Evolutionary conservation across 2,888 invertebrate species (phyloP), one percentile per base, ranked within the genome.

Genomic region (Sphinx pinastri): DNA sequence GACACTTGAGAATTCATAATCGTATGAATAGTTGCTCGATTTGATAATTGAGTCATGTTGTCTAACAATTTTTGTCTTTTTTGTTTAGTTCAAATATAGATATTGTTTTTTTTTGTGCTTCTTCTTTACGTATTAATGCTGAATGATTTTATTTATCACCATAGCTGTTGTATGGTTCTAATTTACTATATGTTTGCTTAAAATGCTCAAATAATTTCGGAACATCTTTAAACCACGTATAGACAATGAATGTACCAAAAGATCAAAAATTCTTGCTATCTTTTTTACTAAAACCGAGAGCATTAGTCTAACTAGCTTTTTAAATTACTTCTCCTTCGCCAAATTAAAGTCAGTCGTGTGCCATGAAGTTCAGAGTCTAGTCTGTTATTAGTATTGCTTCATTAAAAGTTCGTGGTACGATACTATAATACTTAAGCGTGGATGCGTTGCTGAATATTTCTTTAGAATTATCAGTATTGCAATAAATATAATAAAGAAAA

Each of bases 291-390:
- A 25, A 38, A 38, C 38, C 38, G 51, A 51, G 51, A 8, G 51
- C 51, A 8, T 25, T 7, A 25, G 57, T 13, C 25, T 5, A 25
- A 57, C 57, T 25, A 12, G 19, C 10, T 57, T n/a, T 45, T n/a
- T 14, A n/a, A 60, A 60, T 60, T n/a, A 60, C 60, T 16, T 58
- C 60, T 31, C 19, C 25, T 60, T 60, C 16, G 60, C 11, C n/a
- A 45, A 60, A 60, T 60, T 60, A 60, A 60, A 60, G 60, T 45
- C 31, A 13, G 58, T 58, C 45, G 60, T 38, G n/a, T 60, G 60
- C 16, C 60, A 38, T 45, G 45, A 60, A 16, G 45, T 60, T 10
- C 38, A 60, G 25, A 60, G 38, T 45, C 45, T 14, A 38, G 38
- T 63, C 13, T 38, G 45, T 51, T 16, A n/a, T 38, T 60, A n/a